Base-by-base conservation (phyloP, 2,888 invertebrate species). In the Camponotus fellah region DNA sequence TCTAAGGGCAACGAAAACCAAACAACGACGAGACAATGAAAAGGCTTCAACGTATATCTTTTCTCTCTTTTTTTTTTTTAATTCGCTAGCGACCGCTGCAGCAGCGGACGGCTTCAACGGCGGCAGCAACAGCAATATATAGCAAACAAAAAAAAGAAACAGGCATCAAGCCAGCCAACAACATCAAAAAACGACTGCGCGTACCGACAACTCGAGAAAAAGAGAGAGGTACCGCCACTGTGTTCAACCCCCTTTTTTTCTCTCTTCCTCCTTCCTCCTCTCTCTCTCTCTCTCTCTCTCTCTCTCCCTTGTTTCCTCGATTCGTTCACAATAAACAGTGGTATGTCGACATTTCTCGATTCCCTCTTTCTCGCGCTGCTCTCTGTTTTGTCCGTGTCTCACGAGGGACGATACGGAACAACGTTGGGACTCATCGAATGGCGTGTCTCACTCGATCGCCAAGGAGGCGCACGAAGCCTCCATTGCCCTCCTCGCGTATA, bases 91-190 rank as follows among this genome's bases (percentile, higher is more conserved):
- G 85, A 90, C 86, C 85, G 87, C 84, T 85, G 90, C 90, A 85
- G 90, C 90, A 88, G 82, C 89, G 85, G 40, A 86, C 89, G 86
- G 82, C 88, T 60, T 53, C 87, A 88, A 87, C 85, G 85, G 86
- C 87, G 86, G 86, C 87, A 89, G 88, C 86, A 86, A 89, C 89
- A 91, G 89, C 90, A 90, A 91, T 89, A 60, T 90, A 68, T 37
- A 91, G 89, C 91, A 92, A 92, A 90, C 60, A 72, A 80, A 76
- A 79, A 71, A 32, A 72, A 80, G 72, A 72, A 58, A 92, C 93
- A 90, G 92, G 92, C 92, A 92, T 92, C 89, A 92, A 93, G 89
- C 91, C 91, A 91, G 89, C 89, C 89, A 90, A 89, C 88, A 90
- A 90, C 89, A 90, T 82, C 90, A 91, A 90, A 26, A 86, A 89